phyloP scores from a whole-genome alignment of 2,888 invertebrate species.

The Drosophila greeni region DNA sequence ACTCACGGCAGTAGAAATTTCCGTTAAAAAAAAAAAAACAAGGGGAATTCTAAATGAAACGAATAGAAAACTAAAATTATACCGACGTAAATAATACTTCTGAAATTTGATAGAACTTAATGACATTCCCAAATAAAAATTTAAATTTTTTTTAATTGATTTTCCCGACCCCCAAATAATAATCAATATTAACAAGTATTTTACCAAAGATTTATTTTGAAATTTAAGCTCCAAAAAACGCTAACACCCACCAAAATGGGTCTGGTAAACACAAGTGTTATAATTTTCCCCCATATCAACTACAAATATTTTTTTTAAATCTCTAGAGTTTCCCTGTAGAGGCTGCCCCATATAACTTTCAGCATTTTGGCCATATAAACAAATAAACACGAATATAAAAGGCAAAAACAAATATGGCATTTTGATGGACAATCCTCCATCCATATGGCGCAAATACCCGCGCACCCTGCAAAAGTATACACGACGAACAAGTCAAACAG shows the following conservation, averaged over 20 bases:
- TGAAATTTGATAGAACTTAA: background rate
- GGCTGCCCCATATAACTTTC: background rate
- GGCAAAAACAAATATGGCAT: slow-evolving; percentile 9
- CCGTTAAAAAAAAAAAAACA: slow-evolving; percentile 41
- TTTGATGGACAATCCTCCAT: slow-evolving; percentile 24
- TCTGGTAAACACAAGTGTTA: slow-evolving; percentile 1
- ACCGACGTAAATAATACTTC: background rate
- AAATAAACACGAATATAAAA: slow-evolving; percentile 1
- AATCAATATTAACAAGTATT: background rate
- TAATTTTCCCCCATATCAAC: background rate
- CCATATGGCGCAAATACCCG: slow-evolving; percentile 36
- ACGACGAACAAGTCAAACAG: slow-evolving; percentile 37
- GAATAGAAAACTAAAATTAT: background rate
- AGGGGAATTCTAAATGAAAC: slow-evolving; percentile 13
- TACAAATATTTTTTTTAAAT: slow-evolving; percentile 3
- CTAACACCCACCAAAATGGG: background rate
- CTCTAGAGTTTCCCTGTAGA: background rate
- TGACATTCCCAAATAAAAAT: too few relatives aligned
- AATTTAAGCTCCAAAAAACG: background rate
- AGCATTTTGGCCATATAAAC: slow-evolving; percentile 11
- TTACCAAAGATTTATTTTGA: background rate
- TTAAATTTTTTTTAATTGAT: too few relatives aligned
- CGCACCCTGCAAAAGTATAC: slow-evolving; percentile 1
- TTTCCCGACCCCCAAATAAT: too few relatives aligned
- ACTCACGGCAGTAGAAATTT: slow-evolving; percentile 65